Conservation (phyloP, 2,113 vertebrate genomes). For the Microcebus griseorufus region DNA sequence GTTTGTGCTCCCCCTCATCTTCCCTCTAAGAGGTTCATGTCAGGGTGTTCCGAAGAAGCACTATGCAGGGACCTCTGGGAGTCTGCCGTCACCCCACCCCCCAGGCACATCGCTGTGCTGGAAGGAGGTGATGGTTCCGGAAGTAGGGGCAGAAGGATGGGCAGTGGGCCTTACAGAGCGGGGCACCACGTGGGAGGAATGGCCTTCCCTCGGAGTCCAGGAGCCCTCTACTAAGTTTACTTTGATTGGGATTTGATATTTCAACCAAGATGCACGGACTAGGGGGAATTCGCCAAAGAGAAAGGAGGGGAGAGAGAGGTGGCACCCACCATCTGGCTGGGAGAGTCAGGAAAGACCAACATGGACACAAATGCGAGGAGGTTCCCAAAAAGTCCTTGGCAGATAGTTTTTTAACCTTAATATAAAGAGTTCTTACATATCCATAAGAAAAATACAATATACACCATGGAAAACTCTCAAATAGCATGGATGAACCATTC, state of each 20-base stretch:
- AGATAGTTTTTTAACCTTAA: neutral
- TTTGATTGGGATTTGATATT: neutral
- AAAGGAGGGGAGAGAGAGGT: neutral
- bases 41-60: neutral
- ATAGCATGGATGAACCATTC: neutral
- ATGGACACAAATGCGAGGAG: neutral
- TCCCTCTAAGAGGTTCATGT: neutral
- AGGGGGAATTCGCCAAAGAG: neutral
- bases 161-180: neutral
- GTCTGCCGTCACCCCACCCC: neutral
- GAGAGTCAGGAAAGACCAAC: neutral
- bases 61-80: neutral
- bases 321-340: neutral
- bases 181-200: neutral
- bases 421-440: neutral
- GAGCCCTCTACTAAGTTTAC: neutral
- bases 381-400: neutral
- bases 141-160: neutral
- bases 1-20: neutral
- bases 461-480: neutral
- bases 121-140: neutral
- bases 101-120: neutral
- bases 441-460: neutral
- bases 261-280: neutral
- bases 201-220: neutral